These are phyloP conservation scores for Microctenopoma steveboyesi DNA, from an alignment of 2,797 vertebrate genomes.

Conservation along the genomic window DNA sequence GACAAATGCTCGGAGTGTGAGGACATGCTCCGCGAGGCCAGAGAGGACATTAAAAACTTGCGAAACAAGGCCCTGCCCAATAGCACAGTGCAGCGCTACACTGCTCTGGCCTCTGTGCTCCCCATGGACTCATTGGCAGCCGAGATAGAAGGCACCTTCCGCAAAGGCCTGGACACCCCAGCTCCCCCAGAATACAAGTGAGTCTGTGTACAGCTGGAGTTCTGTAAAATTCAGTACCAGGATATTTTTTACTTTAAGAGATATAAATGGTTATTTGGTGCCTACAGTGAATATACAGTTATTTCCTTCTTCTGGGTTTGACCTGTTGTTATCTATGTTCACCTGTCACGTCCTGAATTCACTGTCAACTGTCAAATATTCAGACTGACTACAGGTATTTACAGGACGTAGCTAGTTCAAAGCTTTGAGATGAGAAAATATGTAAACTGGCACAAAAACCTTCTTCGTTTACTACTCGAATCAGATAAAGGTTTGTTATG, in stretches of 20 bases:
- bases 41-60: slow-evolving; percentile 88
- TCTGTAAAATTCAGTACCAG: neutral
- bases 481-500: too few species aligned
- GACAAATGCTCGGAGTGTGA: slow-evolving; percentile 87
- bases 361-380: neutral
- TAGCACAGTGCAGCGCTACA: slow-evolving; percentile 88
- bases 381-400: neutral
- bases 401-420: too few species aligned
- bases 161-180: slow-evolving; percentile 86
- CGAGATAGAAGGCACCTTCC: slow-evolving; percentile 90
- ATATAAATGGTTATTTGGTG: neutral
- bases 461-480: too few species aligned
- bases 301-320: neutral
- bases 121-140: slow-evolving; percentile 91
- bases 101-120: slow-evolving; percentile 80
- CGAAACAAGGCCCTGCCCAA: slow-evolving; percentile 86
- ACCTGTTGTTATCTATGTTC: too few species aligned
- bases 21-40: slow-evolving; percentile 87
- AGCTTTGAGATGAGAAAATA: too few species aligned
- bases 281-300: too few species aligned
- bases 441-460: too few species aligned
- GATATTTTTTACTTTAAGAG: neutral
- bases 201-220: slow-evolving; percentile 26
- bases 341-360: neutral
- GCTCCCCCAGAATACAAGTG: slow-evolving; percentile 88